Evolutionary conservation across 64 coral and sea anemone genomes (phyloP).

Genomic region (Pachyseris speciosa): DNA sequence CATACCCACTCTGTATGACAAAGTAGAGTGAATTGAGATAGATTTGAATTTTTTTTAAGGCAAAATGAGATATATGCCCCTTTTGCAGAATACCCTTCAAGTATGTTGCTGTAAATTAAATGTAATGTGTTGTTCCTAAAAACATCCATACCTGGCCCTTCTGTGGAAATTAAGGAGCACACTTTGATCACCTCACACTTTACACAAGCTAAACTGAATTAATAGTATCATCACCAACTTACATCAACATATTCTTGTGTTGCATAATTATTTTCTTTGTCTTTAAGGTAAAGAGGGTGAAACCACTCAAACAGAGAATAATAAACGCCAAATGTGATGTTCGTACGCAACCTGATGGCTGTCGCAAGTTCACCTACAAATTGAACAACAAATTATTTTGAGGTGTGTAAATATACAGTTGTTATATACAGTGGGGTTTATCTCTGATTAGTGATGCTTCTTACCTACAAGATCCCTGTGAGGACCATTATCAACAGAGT

Average conservation of each 20-base stretch:
- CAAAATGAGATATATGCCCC: no score
- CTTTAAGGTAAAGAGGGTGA: slow-evolving; percentile 89
- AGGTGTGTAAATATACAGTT: no score
- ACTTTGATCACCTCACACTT: no score
- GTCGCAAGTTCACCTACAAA: slow-evolving; percentile 82
- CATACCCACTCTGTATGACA: no score
- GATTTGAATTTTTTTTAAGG: no score
- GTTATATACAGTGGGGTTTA: no score
- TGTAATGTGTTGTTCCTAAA: no score
- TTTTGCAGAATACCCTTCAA: no score
- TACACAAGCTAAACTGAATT: neutral
- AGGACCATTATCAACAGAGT: slow-evolving; percentile 79
- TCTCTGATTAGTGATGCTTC: neutral
- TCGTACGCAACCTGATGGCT: slow-evolving; percentile 82
- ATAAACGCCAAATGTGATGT: slow-evolving; percentile 94
- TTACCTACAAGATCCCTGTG: slow-evolving; percentile 76
- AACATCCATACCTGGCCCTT: no score
- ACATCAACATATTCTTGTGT: slow-evolving; percentile 95
- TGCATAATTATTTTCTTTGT: slow-evolving; percentile 62
- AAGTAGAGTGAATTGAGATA: no score
- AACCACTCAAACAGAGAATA: slow-evolving; percentile 95
- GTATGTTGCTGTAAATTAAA: no score
- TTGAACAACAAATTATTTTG: neutral
- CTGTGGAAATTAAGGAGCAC: no score
- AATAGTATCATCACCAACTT: neutral